Base-by-base conservation (phyloP, 2,888 invertebrate species). In the Tanypteryx hageni region DNA sequence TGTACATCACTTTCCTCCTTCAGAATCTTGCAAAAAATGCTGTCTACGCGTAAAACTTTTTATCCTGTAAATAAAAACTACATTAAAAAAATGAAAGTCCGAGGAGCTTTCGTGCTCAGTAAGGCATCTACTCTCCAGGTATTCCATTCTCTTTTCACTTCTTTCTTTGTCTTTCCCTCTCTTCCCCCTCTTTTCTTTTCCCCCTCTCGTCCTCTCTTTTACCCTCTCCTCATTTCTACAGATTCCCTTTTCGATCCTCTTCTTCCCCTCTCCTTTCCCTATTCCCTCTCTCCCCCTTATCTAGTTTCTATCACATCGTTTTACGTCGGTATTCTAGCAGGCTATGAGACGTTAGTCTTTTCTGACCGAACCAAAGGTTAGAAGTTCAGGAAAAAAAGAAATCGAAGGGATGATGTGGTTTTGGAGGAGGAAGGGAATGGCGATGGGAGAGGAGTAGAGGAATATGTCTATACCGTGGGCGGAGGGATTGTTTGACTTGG, bases 401-500 rank as follows among this genome's bases (percentile, higher is more conserved):
- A 9, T 13, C 22, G 10, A 11, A 22, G 4, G 22, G 27, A 61
- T 10, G 85, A 10, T 57, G 58, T 58, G 59, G 14, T 27, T 31
- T 61, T 16, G 61, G 58, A 27, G 61, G 27, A 8, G n/a, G n/a
- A 13, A 18, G 58, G 27, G 86, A 61, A 4, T 27, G 31, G 57
- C 9, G 31, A 59, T 31, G 31, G 58, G 86, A 86, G 59, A 59
- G 86, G 22, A 27, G 27, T 27, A 61, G 8, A 16, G 61, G 57
- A 59, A 22, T 59, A 86, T 61, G 27, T 86, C 86, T 61, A 27
- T 59, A 22, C 31, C 22, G 59, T 85, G 85, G 22, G 82, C 27
- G 82, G 31, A 82, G 82, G 31, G 86, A 61, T 16, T 86, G 61
- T 86, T 86, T 86, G 61, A 86, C 59, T 86, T 86, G 86, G 86